Conservation (phyloP, 1,140 invertebrate species). For the Lucilia cuprina region DNA sequence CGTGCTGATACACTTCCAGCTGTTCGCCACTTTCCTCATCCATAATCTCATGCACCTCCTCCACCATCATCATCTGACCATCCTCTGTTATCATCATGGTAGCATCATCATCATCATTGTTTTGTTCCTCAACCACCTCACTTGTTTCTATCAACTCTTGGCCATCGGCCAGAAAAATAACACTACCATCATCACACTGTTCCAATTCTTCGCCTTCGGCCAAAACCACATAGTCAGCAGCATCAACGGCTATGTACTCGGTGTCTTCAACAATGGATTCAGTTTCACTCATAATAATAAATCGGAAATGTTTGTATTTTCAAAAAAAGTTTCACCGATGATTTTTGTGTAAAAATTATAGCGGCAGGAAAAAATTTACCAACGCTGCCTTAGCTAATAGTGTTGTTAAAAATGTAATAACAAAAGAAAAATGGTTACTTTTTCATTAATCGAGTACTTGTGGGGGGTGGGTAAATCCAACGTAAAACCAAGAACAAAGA, state of each 20-base stretch:
- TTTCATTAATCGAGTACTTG: too few species aligned
- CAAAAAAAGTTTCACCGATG: slow-evolving; percentile 19
- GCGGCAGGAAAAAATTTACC: slow-evolving; percentile 9
- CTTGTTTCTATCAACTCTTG: neutral
- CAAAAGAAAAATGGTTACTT: too few species aligned
- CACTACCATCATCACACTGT: neutral
- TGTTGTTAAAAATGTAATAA: neutral
- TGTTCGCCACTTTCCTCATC: slow-evolving; percentile 2
- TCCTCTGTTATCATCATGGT: slow-evolving; percentile 7
- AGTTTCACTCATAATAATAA: slow-evolving; percentile 6
- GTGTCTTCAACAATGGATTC: slow-evolving; percentile 18
- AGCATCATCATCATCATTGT: neutral
- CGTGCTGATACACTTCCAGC: slow-evolving; percentile 1
- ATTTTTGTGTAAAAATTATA: slow-evolving; percentile 18
- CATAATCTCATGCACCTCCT: slow-evolving; percentile 1
- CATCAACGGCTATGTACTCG: slow-evolving; percentile 19
- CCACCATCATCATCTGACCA: slow-evolving; percentile 10
- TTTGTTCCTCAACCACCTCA: neutral
- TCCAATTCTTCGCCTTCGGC: slow-evolving; percentile 19
- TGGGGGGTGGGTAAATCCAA: too few species aligned
- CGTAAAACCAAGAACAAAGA: too few species aligned
- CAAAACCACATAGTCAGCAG: slow-evolving; percentile 9
- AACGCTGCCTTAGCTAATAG: neutral
- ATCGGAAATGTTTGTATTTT: slow-evolving; percentile 9
- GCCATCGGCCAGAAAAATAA: neutral